phyloP scores from a whole-genome alignment of 2,888 invertebrate species.

The Cryptocheilus praepositus region DNA sequence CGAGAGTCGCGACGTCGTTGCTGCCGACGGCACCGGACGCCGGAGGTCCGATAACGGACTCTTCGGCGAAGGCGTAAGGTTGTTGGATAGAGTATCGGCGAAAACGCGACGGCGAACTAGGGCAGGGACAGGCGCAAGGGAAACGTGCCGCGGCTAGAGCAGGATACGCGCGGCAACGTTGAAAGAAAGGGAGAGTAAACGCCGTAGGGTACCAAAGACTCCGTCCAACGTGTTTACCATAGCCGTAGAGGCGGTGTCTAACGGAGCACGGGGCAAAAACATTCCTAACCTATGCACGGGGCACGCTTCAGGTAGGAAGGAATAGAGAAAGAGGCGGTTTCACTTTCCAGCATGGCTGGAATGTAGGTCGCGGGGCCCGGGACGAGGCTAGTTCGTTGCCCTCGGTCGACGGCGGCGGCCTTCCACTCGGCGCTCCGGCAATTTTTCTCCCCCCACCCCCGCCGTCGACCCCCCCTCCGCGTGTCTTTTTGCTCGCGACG shows the following conservation, averaged over 20 bases:
- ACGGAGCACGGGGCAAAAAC: conserved; percentile 23
- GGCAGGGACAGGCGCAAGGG: background rate
- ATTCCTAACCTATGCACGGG: conserved; percentile 31
- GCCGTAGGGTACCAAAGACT: background rate
- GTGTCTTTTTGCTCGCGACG: conserved; percentile 36
- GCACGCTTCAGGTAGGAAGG: conserved; percentile 51
- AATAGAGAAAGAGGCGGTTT: conserved; percentile 71
- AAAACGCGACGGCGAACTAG: background rate
- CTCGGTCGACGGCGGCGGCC: conserved; percentile 74
- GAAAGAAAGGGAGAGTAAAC: conserved; percentile 26
- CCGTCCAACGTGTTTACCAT: too few relatives aligned
- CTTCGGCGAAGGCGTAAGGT: too few relatives aligned
- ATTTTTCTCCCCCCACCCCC: conserved; percentile 56
- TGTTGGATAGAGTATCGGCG: background rate
- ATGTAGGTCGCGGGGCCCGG: conserved; percentile 75
- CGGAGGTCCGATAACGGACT: too few relatives aligned
- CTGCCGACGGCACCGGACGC: too few relatives aligned
- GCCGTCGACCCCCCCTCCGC: conserved; percentile 22
- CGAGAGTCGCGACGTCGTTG: too few relatives aligned
- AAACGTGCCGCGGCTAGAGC: too few relatives aligned
- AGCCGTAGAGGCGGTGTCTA: too few relatives aligned
- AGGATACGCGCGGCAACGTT: background rate
- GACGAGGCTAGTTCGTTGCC: conserved; percentile 80
- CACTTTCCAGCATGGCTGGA: conserved; percentile 73
- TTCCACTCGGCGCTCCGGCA: conserved; percentile 75